Evolutionary conservation across 2,797 vertebrate species (phyloP), one percentile per base, ranked within the genome.

Genomic region (Girardinus metallicus): DNA sequence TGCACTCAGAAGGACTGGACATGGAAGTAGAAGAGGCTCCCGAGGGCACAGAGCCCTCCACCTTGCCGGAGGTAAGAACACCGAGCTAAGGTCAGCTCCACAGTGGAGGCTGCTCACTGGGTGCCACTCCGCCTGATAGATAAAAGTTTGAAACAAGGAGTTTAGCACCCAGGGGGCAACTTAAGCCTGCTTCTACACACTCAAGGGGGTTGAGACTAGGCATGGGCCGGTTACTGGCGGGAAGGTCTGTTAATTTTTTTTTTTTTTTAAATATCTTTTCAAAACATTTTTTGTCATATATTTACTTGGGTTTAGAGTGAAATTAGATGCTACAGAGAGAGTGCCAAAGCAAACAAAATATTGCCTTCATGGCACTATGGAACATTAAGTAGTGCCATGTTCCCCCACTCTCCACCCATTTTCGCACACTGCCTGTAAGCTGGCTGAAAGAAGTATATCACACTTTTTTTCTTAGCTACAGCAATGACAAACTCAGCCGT

Each of bases 21-120:
- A 91, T 94, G 91, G 87, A 93, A 75, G 92, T 88, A 83, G 94
- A 96, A 81, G 87, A 94, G 84, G 86, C 91, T 86, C 89, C 90
- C 23, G 89, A 92, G 88, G 93, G 92, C 79, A 83, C 23, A 0
- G 85, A 91, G 83, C 83, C 90, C 90, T 89, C 88, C 88, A 76
- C 91, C 83, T 89, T 93, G 66, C 88, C 91, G 83, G 96, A 97
- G 97, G 97, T 97, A 97, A 97, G 97, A 91, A 75, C 78, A 88
- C 75, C 70, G 80, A 86, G 75, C 82, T 89, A 79, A 88, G 78
- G 78, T 88, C 81, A 62, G 78, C 83, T 87, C 81, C 84, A 84
- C 85, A 87, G 88, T 18, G 29, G 79, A 89, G 85, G 88, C 88
- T 89, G 85, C 74, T 87, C 88, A 80, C 87, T 85, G 86, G 88